Conservation (phyloP, 2,113 vertebrate species). For the Pyxicephalus adspersus region DNA sequence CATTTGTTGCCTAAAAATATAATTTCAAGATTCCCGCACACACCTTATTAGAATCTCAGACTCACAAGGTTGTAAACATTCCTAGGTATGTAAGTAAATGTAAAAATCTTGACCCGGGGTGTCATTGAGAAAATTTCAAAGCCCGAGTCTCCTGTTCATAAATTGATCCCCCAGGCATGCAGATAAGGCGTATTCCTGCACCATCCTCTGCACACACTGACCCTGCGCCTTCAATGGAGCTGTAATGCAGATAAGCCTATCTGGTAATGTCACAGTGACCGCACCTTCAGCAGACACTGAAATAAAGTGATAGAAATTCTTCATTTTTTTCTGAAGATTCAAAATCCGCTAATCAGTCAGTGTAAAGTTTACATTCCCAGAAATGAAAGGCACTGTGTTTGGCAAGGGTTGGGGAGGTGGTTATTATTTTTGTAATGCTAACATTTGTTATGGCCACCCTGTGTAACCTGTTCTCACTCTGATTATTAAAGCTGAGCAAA, state of each 20-base stretch:
- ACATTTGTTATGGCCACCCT: slow-evolving; percentile 1
- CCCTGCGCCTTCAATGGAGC: not conserved
- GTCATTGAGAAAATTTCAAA: no score
- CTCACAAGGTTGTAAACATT: no score
- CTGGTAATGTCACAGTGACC: not conserved
- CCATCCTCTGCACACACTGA: not conserved
- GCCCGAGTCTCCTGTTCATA: no score
- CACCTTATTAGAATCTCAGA: no score
- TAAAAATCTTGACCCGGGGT: no score
- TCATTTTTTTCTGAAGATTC: not conserved
- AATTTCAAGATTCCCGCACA: no score
- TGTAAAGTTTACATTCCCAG: not conserved
- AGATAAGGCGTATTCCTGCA: not conserved
- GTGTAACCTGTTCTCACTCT: not conserved
- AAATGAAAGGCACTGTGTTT: slow-evolving; percentile 1
- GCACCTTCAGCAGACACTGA: not conserved
- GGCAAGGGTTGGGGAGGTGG: not conserved
- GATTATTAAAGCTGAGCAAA: no score
- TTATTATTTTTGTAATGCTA: not conserved
- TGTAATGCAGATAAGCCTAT: slow-evolving; percentile 1
- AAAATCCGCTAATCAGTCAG: not conserved
- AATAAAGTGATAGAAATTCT: not conserved
- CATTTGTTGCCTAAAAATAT: no score
- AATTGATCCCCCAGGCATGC: no score
- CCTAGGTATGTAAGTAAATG: no score